Evolutionary conservation across 2,888 invertebrate species (phyloP).

Genomic region (Adineta ricciae): DNA sequence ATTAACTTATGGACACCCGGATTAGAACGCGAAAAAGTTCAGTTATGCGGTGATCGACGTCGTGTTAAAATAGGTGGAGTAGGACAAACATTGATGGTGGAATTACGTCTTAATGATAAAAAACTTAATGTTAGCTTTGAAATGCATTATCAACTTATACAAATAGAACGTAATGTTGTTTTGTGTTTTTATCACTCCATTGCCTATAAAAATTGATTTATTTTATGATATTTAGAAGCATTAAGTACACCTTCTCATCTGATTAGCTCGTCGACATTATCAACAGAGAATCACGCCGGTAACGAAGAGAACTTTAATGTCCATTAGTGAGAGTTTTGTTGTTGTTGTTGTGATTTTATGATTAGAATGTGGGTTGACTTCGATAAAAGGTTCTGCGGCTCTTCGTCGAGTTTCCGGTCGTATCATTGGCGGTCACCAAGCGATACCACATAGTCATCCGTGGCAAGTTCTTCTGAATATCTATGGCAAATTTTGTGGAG

Average conservation of each 20-base stretch:
- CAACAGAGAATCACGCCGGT: background rate
- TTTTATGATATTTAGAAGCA: background rate
- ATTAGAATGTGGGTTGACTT: background rate
- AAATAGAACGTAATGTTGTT: background rate
- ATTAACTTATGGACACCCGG: conserved; percentile 11
- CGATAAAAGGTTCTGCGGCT: background rate
- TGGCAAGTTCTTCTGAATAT: background rate
- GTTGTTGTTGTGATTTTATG: too few relatives aligned
- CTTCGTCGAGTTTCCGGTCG: background rate
- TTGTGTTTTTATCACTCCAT: background rate
- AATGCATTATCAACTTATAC: background rate
- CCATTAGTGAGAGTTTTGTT: too few relatives aligned
- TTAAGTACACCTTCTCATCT: background rate
- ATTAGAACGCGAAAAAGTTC: background rate
- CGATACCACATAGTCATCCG: background rate
- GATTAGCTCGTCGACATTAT: background rate
- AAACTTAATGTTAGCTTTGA: background rate
- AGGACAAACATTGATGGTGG: background rate
- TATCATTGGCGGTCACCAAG: background rate
- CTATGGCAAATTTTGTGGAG: background rate
- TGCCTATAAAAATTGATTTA: background rate
- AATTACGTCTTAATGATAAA: background rate
- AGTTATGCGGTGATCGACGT: conserved; percentile 14
- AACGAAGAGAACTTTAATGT: too few relatives aligned
- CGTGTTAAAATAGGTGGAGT: background rate